A percentile compares a stretch with the other conserved stretches of the same genome.
Conservation (phyloP, 1,140 invertebrate genomes). For the Conus betulinus region DNA sequence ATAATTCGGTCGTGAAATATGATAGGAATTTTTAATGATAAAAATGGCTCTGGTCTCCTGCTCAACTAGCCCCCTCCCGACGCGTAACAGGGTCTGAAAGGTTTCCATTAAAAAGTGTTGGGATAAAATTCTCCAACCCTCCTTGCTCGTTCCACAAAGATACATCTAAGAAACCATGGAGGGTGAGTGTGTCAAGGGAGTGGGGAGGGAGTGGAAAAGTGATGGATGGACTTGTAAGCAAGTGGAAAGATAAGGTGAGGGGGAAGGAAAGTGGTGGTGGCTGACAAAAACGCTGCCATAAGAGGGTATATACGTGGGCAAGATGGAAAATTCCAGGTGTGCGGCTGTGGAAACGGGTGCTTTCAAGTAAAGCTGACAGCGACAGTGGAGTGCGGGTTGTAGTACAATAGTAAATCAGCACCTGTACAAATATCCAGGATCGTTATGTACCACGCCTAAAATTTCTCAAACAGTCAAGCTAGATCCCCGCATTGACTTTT, state of each 20-base stretch:
- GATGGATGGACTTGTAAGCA: conserved; percentile 57
- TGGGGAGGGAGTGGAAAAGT: background rate
- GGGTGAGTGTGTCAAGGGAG: background rate
- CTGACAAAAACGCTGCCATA: no score
- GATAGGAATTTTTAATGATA: no score
- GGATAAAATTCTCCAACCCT: no score
- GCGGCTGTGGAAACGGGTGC: background rate
- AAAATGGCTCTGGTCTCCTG: background rate
- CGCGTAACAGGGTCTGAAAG: background rate
- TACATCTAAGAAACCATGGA: background rate
- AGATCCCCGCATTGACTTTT: no score
- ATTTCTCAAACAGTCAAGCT: no score
- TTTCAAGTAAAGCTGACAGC: background rate
- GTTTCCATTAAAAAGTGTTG: no score
- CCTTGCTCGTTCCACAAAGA: background rate
- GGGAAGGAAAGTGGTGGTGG: no score
- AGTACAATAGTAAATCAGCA: conserved; percentile 5
- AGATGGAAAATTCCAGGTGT: background rate
- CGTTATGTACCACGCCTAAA: no score
- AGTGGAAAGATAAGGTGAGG: conserved; percentile 61
- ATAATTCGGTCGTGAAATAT: no score
- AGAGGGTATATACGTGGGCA: background rate
- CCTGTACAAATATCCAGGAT: background rate
- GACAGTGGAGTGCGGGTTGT: background rate
- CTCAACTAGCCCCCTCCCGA: background rate